Evolutionary conservation across 2,888 invertebrate species (phyloP), one percentile per base, ranked within the genome.

Genomic region (Parochlus steinenii): DNA sequence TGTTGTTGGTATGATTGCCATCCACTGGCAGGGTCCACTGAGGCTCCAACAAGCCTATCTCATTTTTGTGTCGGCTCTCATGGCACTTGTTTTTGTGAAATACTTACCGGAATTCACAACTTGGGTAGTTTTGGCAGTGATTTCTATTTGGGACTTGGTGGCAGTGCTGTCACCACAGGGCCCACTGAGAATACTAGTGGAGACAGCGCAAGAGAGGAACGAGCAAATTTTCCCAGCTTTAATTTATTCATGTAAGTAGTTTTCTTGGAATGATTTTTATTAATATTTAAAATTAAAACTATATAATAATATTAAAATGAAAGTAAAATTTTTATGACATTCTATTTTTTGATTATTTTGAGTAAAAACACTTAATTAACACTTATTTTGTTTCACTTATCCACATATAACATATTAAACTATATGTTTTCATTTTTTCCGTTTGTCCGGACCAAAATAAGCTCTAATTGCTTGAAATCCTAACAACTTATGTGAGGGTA

Each of bases 101-200:
- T 95, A 95, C 60, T 64, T 99, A 36, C 98, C 98, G 0, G 93
- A 97, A 54, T 99, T 97, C 95, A 97, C 98, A 2, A 86, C 90
- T 0, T 99, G 98, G 98, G 80, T 83, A 20, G 90, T 99, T 5
- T 67, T 99, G 5, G 95, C 77, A 42, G 87, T 89, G 26, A 93
- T 99, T 51, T 95, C 97, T 23, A 72, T 98, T 49, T 99, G 98
- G 98, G 97, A 97, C 74, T 67, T 98, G 47, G 73, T 99, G 44
- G 98, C 98, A 33, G 98, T 99, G 2, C 63, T 99, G 33, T 86
- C 89, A 47, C 98, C 98, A 2, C 85, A 85, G 47, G 98, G 99
- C 23, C 99, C 98, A 10, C 61, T 99, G 32, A 71, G 93, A 47
- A 92, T 98, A 59, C 64, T 99, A 39, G 98, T 99, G 1, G 97